A percentile compares a stretch with the other conserved stretches of the same genome.
phyloP scores from a whole-genome alignment of 1,140 invertebrate species.

The Carcinoscorpius rotundicauda region DNA sequence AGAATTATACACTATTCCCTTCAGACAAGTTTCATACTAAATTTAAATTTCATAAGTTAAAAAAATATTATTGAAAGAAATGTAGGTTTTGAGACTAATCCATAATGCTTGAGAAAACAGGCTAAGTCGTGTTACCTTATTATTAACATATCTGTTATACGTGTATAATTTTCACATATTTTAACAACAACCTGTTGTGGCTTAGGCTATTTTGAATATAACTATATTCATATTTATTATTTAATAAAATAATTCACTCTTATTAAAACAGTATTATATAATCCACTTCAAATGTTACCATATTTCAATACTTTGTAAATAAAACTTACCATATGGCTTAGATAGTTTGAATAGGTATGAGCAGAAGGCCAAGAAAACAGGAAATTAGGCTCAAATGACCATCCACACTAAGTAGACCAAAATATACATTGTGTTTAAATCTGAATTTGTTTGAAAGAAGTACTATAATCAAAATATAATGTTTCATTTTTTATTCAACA shows the following conservation, averaged over 20 bases:
- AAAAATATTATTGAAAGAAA: too few species aligned
- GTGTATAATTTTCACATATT: too few species aligned
- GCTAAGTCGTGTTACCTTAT: too few species aligned
- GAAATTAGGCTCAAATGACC: conserved; percentile 34
- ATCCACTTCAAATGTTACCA: neutral
- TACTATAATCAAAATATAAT: conserved; percentile 10
- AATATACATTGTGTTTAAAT: neutral
- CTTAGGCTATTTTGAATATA: too few species aligned
- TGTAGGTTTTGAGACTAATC: too few species aligned
- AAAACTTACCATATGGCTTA: neutral
- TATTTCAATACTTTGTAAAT: neutral
- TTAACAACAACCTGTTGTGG: too few species aligned
- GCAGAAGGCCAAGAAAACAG: conserved; percentile 36
- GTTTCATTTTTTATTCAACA: neutral
- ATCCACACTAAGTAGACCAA: conserved; percentile 29
- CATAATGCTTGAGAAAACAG: too few species aligned
- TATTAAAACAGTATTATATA: conserved; percentile 10
- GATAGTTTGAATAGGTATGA: conserved; percentile 1
- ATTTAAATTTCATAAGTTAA: too few species aligned
- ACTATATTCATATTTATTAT: too few species aligned
- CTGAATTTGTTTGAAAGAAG: neutral
- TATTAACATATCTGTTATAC: too few species aligned
- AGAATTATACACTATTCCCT: too few species aligned
- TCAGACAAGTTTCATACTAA: too few species aligned
- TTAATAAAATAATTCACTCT: neutral